Percentiles rank a stretch among this genome's conserved stretches.
phyloP scores from a whole-genome alignment of 2,113 vertebrate species.

The Cyprinodon variegatus region DNA sequence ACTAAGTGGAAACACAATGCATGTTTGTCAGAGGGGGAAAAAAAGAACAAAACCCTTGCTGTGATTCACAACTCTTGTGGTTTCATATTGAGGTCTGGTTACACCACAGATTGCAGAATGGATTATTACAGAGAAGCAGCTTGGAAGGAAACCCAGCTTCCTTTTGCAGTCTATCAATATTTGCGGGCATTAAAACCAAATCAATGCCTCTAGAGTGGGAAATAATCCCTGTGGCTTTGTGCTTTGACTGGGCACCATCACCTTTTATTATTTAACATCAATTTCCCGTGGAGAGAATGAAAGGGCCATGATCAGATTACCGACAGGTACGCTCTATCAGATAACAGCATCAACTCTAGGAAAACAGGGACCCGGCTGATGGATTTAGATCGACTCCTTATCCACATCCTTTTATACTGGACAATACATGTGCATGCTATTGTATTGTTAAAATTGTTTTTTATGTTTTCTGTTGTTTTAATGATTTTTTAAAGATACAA shows the following conservation, averaged over 20 bases:
- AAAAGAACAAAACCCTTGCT: conserved; percentile 23
- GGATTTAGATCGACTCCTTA: conserved; percentile 23
- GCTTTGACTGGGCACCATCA: conserved; percentile 61
- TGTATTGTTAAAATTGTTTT: not conserved
- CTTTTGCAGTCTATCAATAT: conserved; percentile 63
- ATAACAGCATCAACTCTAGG: conserved; percentile 63
- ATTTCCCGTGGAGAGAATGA: conserved; percentile 60
- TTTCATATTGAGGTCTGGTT: conserved; percentile 14
- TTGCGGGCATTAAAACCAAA: conserved; percentile 71
- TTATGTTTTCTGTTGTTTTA: too few species aligned
- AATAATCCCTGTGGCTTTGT: conserved; percentile 64
- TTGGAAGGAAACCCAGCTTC: conserved; percentile 24
- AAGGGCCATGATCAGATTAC: conserved; percentile 68
- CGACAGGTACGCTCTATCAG: conserved; percentile 57
- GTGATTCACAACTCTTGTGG: conserved; percentile 29
- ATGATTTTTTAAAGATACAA: too few species aligned
- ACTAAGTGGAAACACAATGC: not conserved
- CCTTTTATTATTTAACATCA: conserved; percentile 73
- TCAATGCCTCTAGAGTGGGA: conserved; percentile 63
- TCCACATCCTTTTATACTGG: conserved; percentile 21
- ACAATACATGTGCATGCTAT: conserved; percentile 5
- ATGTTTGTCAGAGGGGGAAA: conserved; percentile 16
- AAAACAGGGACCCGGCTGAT: conserved; percentile 36
- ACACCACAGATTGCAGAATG: conserved; percentile 16
- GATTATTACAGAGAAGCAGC: conserved; percentile 5